Evolutionary conservation across 2,888 invertebrate genomes (phyloP), one percentile per base, ranked within the genome.

Genomic region (Hyppa rectilinea): DNA sequence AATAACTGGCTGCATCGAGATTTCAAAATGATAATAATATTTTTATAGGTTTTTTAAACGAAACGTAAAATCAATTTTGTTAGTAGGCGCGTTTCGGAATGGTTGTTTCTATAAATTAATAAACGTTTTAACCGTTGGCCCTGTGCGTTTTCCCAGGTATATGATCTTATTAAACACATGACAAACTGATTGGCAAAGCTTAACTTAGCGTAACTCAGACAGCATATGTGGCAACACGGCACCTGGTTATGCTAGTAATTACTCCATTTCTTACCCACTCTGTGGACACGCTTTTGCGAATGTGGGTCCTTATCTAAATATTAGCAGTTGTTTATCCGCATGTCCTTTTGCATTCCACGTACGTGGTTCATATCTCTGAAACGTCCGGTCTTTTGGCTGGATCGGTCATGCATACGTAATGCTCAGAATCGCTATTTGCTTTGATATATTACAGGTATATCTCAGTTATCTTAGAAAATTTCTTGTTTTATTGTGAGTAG

Each of bases 301-400:
- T 90, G 87, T 87, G 81, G 87, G 85, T 82, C 70, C 91, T 91
- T 93, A 93, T 93, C 93, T 92, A 89, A 92, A 91, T 93, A 93
- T 92, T 91, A 91, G 91, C 92, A 87, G 90, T 91, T 91, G 92
- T 92, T 92, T 91, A 91, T 90, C 88, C 88, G 84, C 85, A 82
- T 89, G 90, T 89, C 88, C 89, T 90, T 91, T 91, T 90, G 89
- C 85, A 91, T 91, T 90, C 90, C 71, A 85, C 87, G 85, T 87
- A 85, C 90, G 90, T 90, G 86, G 85, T 85, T 84, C 88, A 87
- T 90, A 90, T 90, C 90, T 91, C 87, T 88, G 84, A 84, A 88
- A 87, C 82, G 88, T 88, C 90, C 90, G 88, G 85, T 85, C 85
- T 86, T 89, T 85, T 83, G 78, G 77, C 77, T 83, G 83, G 87